Conservation (phyloP, 2,113 vertebrate species). For the Ochotona princeps region DNA sequence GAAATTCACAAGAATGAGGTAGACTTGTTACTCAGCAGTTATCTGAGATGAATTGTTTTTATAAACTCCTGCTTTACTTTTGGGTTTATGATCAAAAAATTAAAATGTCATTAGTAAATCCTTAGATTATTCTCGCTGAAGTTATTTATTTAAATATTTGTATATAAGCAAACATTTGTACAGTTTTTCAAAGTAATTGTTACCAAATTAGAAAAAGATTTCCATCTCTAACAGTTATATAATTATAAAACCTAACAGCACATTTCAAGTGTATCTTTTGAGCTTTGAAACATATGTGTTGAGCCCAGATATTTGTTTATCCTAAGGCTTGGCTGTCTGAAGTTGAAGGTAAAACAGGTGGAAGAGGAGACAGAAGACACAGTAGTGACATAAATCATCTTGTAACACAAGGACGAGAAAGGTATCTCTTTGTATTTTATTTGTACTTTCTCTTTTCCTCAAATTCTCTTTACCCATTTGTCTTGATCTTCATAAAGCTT, state of each 20-base stretch:
- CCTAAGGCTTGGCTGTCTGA: constrained; percentile 95
- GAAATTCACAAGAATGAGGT: constrained; percentile 99
- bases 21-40: constrained; percentile 62
- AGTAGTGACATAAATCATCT: constrained; percentile 98
- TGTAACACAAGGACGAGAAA: constrained; percentile 97
- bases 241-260: constrained; percentile 43
- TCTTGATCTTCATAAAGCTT: background rate
- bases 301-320: constrained; percentile 36
- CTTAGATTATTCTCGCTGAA: constrained; percentile 29
- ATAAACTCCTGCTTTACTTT: constrained; percentile 48
- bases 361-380: constrained; percentile 93
- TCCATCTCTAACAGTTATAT: constrained; percentile 39
- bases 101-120: background rate
- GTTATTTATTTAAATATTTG: constrained; percentile 37
- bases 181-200: constrained; percentile 11
- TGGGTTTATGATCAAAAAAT: constrained; percentile 20
- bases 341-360: constrained; percentile 96
- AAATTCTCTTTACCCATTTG: constrained; percentile 8
- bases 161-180: constrained; percentile 51
- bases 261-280: constrained; percentile 52
- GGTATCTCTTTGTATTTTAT: constrained; percentile 85
- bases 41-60: constrained; percentile 48
- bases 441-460: constrained; percentile 32
- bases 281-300: constrained; percentile 48
- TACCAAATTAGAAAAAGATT: constrained; percentile 53